Conservation (phyloP, 2,888 invertebrate genomes). For the Eupithecia abbreviata region DNA sequence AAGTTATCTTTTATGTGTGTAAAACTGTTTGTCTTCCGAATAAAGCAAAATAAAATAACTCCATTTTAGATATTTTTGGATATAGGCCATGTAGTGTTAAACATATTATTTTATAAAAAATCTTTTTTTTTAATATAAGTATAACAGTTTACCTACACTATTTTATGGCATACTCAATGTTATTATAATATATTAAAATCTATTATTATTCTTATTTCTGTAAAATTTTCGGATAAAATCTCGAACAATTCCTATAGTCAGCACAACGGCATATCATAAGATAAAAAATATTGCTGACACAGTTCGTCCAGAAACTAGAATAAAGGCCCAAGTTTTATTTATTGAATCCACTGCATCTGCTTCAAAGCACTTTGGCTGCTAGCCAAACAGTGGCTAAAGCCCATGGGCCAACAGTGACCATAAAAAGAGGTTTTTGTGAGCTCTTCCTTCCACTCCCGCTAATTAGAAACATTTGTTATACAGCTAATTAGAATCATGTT, state of each 20-base stretch:
- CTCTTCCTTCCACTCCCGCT: constrained; percentile 17
- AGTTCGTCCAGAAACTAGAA: background rate
- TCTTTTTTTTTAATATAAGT: no score
- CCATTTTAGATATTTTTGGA: no score
- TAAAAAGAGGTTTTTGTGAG: constrained; percentile 31
- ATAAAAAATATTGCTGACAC: background rate
- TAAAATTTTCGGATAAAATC: background rate
- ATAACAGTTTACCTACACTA: no score
- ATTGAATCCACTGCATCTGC: constrained; percentile 51
- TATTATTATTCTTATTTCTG: no score
- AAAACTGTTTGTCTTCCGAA: no score
- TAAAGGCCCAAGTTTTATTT: constrained; percentile 19
- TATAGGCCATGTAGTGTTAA: no score
- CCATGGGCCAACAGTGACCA: constrained; percentile 24
- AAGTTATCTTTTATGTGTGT: no score
- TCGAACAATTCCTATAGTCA: background rate
- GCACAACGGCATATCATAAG: background rate
- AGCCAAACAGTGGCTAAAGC: constrained; percentile 42
- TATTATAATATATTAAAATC: no score
- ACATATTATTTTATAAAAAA: no score
- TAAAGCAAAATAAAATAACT: no score
- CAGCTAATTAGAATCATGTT: constrained; percentile 26
- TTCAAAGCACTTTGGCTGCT: constrained; percentile 45
- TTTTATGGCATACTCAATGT: no score
- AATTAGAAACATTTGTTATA: constrained; percentile 32